These are phyloP conservation scores for Ameiurus melas DNA, from an alignment of 2,113 vertebrate species.

Conservation along the genomic window DNA sequence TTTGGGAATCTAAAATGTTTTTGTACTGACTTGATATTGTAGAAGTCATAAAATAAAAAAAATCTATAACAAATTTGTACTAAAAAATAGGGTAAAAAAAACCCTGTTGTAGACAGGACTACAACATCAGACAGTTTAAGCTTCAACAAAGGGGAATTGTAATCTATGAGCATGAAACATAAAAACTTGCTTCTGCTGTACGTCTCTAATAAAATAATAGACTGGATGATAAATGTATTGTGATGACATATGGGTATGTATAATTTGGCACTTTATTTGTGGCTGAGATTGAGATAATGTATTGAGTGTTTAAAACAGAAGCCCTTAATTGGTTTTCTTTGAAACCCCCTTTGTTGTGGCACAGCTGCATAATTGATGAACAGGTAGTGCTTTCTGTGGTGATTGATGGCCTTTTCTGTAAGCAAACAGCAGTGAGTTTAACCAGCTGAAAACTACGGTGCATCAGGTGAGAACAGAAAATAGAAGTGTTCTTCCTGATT, in stretches of 20 bases:
- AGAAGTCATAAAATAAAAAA: too few relatives aligned
- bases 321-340: conserved; percentile 6
- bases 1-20: too few relatives aligned
- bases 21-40: too few relatives aligned
- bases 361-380: conserved; percentile 25
- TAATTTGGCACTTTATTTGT: neutral
- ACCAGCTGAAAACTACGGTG: neutral
- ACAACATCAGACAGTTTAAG: neutral
- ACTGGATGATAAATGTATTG: neutral
- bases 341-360: conserved; percentile 3
- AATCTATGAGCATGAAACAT: neutral
- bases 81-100: too few relatives aligned
- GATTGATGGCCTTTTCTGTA: conserved; percentile 22
- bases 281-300: neutral
- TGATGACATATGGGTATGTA: neutral
- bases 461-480: neutral
- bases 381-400: neutral
- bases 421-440: conserved; percentile 18
- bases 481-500: neutral
- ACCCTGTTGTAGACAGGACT: neutral
- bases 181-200: neutral
- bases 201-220: neutral
- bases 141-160: neutral
- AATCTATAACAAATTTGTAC: too few relatives aligned
- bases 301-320: neutral